Evolutionary conservation across 1,140 invertebrate genomes (phyloP).

Genomic region (Drosophila obscura): DNA sequence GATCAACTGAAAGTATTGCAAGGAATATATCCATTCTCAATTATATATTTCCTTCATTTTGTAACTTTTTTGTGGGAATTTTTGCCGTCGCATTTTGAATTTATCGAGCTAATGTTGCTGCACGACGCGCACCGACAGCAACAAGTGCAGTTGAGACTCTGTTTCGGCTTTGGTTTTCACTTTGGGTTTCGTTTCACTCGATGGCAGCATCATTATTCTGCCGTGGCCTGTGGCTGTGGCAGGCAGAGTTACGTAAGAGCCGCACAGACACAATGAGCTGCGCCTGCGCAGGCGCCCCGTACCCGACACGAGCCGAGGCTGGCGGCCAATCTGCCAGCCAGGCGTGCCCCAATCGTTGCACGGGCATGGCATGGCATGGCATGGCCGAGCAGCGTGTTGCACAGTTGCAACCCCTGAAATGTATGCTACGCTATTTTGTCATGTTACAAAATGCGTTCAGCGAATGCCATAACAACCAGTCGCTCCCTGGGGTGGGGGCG

Average conservation of each 20-base stretch:
- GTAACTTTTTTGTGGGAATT: background rate
- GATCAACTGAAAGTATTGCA: conserved; percentile 25
- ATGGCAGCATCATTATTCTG: conserved; percentile 41
- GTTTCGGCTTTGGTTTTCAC: conserved; percentile 35
- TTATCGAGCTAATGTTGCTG: background rate
- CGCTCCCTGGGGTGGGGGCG: background rate
- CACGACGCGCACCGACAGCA: conserved; percentile 62
- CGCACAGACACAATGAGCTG: conserved; percentile 37
- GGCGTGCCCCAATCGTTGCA: conserved; percentile 59
- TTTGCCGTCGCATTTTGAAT: conserved; percentile 23
- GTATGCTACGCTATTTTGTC: conserved; percentile 76
- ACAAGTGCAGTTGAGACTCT: conserved; percentile 76
- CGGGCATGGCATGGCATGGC: too few species aligned
- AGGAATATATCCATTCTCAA: background rate
- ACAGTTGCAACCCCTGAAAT: conserved; percentile 79
- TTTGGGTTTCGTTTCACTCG: conserved; percentile 16
- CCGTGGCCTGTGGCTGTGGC: conserved; percentile 8
- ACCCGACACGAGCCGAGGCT: conserved; percentile 1
- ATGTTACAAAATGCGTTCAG: conserved; percentile 64
- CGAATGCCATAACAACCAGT: conserved; percentile 76
- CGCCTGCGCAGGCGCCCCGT: conserved; percentile 62
- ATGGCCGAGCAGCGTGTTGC: conserved; percentile 31
- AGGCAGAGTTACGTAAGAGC: conserved; percentile 60
- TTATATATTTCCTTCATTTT: background rate
- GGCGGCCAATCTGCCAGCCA: conserved; percentile 52